Evolutionary conservation across 2,888 invertebrate genomes (phyloP), one percentile per base, ranked within the genome.

Genomic region (Hybos culiciformis): DNA sequence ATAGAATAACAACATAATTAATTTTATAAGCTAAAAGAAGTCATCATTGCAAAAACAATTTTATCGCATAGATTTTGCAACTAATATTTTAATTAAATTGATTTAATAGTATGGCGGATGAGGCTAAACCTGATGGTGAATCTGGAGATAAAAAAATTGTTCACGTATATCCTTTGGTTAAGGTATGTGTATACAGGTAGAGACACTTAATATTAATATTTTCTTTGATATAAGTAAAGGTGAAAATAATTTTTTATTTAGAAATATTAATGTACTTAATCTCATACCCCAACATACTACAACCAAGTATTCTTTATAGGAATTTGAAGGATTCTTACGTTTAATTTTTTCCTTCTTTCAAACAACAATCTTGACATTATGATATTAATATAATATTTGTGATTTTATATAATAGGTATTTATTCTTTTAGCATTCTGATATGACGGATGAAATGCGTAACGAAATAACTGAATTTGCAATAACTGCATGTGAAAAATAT

Each of bases 401-500:
- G n/a, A n/a, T n/a, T n/a, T n/a, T n/a, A n/a, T n/a, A n/a, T n/a
- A n/a, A n/a, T n/a, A n/a, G n/a, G n/a, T n/a, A n/a, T n/a, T n/a
- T 12, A n/a, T n/a, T 12, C 12, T n/a, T 29, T 41, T 43, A 90
- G 90, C 80, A 84, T 64, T 80, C 84, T 2, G 94, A 96, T 63
- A 93, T 96, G 93, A 73, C 77, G 21, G 92, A 93, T 54, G 93
- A 94, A 67, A 87, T 92, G 80, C 81, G 81, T 55, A 74, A 74
- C 23, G 94, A 96, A 68, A 83, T 85, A 1, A 77, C 93, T 67
- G 93, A 94, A 63, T 66, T 92, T 51, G 84, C 86, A 50, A 87
- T 92, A 41, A 88, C 91, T 4, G 93, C 93, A 1, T 91, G 92
- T 61, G 94, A 96, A 68, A 93, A 93, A 69, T 83, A 75, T 66